Evolutionary conservation across 2,888 invertebrate species (phyloP).

Genomic region (Phaedon cochleariae): DNA sequence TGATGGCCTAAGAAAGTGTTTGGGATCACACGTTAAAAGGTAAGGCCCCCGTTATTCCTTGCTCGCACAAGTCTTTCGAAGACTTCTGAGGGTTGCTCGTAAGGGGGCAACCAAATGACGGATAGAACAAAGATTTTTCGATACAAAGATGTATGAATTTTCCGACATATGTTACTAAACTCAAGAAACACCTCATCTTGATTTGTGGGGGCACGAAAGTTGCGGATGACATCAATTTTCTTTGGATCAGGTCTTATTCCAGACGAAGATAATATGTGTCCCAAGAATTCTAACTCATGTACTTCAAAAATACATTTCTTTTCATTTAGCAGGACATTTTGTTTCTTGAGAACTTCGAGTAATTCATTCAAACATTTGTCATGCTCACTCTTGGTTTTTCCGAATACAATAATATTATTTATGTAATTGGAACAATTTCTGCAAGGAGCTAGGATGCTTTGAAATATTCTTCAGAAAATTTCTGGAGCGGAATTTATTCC

Average conservation of each 20-base stretch:
- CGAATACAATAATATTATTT: slow-evolving; percentile 51
- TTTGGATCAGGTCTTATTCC: slow-evolving; percentile 39
- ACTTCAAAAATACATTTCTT: slow-evolving; percentile 42
- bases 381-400: slow-evolving; percentile 42
- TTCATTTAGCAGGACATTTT: slow-evolving; percentile 48
- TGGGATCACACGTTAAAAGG: too few relatives aligned
- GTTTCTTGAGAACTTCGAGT: too few relatives aligned
- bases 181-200: slow-evolving; percentile 45
- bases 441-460: slow-evolving; percentile 48
- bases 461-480: slow-evolving; percentile 47
- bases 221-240: slow-evolving; percentile 17
- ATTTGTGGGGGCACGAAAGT: slow-evolving; percentile 41
- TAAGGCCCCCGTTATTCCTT: too few relatives aligned
- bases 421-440: slow-evolving; percentile 47
- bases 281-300: slow-evolving; percentile 19
- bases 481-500: slow-evolving; percentile 51
- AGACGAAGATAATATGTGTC: slow-evolving; percentile 26
- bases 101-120: too few relatives aligned
- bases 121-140: too few relatives aligned
- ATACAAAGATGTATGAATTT: slow-evolving; percentile 40
- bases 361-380: slow-evolving; percentile 27
- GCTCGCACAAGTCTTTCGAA: too few relatives aligned
- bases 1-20: too few relatives aligned
- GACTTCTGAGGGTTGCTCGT: too few relatives aligned
- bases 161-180: slow-evolving; percentile 38